Base-by-base conservation (phyloP, 1,140 invertebrate species). In the Caenorhabditis briggsae region DNA sequence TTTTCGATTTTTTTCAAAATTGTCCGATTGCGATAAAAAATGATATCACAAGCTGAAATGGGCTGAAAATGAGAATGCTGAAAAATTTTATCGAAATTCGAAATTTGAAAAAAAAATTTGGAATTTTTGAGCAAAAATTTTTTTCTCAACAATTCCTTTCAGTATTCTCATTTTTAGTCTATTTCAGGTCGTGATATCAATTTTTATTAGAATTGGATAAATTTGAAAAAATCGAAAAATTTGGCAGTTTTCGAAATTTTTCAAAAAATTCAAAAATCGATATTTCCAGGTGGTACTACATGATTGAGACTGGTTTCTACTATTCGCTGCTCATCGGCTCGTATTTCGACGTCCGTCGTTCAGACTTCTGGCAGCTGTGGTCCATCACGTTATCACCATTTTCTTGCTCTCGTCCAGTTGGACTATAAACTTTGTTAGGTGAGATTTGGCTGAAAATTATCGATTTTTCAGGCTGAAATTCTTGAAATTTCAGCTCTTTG, bases 301-400 rank as follows among this genome's bases (percentile, higher is more conserved):
- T 97, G 95, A 94, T 97, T 85, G 96, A 96, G 41, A 94, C 96
- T 90, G 95, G 96, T 58, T 98, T 99, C 93, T 99, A 99, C 93
- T 97, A 96, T 95, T 96, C 97, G 5, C 93, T 98, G 82, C 95
- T 96, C 65, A 50, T 90, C 70, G 58, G 82, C 33, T 86, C 87
- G 14, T 53, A 65, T 55, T 90, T 90, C 61, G 90, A 91, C 59
- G 88, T 88, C 0, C 58, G 82, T 33, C 65, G 90, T 16, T 85
- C 82, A 18, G 97, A 99, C 93, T 98, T 98, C 93, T 96, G 96
- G 96, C 96, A 98, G 94, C 98, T 98, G 96, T 98, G 92, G 94
- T 98, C 70, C 97, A 98, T 93, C 97, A 99, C 92, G 95, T 98
- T 90, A 95, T 96, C 5, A 98, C 97, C 5, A 95, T 99, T 89